A percentile compares a stretch with the other conserved stretches of the same genome.
Evolutionary conservation across 2,113 vertebrate species (phyloP).

Genomic region (Melanerpes aurifrons): DNA sequence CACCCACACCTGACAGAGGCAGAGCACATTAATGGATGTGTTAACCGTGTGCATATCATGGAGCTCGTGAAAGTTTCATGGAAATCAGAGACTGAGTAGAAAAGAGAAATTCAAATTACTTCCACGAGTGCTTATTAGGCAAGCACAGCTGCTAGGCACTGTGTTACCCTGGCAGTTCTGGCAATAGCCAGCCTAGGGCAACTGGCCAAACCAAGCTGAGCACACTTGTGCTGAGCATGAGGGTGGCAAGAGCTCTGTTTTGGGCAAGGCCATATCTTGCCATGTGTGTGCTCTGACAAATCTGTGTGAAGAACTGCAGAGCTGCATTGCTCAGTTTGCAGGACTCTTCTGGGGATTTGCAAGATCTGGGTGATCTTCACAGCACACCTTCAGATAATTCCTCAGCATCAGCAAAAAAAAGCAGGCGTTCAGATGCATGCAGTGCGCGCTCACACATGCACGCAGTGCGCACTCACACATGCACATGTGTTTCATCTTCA

Average conservation of each 20-base stretch:
- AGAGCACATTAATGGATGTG: accelerated
- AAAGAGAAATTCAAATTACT: not conserved
- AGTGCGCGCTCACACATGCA: accelerated
- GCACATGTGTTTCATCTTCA: accelerated
- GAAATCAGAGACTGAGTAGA: not conserved
- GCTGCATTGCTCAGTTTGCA: accelerated
- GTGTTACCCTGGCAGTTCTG: accelerated
- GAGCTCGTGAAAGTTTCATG: not conserved
- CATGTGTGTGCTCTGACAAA: accelerated
- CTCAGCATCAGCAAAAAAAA: not conserved
- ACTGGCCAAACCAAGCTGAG: not conserved
- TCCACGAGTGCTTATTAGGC: not conserved
- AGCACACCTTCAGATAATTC: not conserved
- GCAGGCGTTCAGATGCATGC: not conserved
- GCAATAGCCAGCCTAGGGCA: not conserved
- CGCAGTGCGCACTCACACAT: accelerated
- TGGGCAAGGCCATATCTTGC: not conserved
- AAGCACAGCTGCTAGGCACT: not conserved
- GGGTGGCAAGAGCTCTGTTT: not conserved
- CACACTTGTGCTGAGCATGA: not conserved
- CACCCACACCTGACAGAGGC: accelerated
- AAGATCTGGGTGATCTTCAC: not conserved
- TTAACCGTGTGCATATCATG: accelerated
- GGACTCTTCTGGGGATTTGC: not conserved
- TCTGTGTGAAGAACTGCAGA: not conserved